These are phyloP conservation scores for Macrophya annulata DNA, from an alignment of 2,888 invertebrate genomes.

Conservation along the genomic window DNA sequence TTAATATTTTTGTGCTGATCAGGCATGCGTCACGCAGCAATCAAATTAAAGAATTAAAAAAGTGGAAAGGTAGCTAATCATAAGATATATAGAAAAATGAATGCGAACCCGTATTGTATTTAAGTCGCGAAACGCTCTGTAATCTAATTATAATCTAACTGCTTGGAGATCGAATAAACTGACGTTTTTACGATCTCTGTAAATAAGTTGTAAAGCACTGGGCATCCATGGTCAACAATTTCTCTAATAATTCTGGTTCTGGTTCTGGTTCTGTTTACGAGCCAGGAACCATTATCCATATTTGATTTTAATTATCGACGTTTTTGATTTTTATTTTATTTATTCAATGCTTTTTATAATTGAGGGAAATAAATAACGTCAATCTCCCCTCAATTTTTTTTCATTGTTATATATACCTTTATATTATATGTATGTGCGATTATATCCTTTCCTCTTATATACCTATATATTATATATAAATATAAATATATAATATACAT, in stretches of 20 bases:
- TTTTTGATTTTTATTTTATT: constrained; percentile 15
- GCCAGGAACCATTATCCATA: constrained; percentile 28
- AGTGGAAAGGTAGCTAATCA: constrained; percentile 22
- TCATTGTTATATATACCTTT: not conserved
- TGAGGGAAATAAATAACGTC: constrained; percentile 17
- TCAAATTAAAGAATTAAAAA: not conserved
- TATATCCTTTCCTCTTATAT: not conserved
- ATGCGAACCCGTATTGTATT: constrained; percentile 60
- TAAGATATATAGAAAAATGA: not conserved
- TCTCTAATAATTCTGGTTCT: constrained; percentile 31
- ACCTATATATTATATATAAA: too few relatives aligned
- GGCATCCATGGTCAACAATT: constrained; percentile 74
- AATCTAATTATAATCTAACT: constrained; percentile 74
- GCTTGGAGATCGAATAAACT: constrained; percentile 69
- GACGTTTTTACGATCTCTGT: constrained; percentile 69
- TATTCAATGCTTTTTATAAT: not conserved
- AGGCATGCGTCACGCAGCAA: not conserved
- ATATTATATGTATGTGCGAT: constrained; percentile 9
- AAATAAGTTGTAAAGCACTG: constrained; percentile 71
- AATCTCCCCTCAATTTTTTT: constrained; percentile 26
- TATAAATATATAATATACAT: too few relatives aligned
- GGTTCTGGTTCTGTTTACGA: constrained; percentile 28
- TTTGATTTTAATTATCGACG: constrained; percentile 11
- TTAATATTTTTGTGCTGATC: constrained; percentile 22
- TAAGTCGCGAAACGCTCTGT: constrained; percentile 67